Evolutionary conservation across 2,113 vertebrate species (phyloP).

Genomic region (Notiomystis cincta): DNA sequence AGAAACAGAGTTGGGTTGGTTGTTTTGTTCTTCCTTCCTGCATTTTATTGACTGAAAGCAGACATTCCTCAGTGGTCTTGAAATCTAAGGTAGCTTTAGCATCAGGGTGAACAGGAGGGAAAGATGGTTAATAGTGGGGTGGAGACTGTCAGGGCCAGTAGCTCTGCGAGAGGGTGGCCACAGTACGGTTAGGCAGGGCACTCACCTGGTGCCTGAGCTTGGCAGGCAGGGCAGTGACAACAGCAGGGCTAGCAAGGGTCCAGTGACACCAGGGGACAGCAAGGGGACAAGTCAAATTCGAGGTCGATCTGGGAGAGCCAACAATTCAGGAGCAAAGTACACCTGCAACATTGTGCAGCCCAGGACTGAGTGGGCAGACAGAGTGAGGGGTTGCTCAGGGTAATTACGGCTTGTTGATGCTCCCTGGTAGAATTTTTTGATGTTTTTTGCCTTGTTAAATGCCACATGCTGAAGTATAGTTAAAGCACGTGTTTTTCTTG

Average conservation of each 20-base stretch:
- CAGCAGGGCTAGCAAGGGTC: background rate
- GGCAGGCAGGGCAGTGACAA: background rate
- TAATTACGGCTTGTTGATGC: background rate
- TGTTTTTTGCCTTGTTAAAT: background rate
- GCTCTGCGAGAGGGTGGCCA: background rate
- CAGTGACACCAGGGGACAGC: background rate
- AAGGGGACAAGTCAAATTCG: background rate
- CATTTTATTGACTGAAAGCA: background rate
- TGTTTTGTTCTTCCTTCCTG: background rate
- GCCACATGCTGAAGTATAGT: background rate
- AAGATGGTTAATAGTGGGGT: background rate
- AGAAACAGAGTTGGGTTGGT: conserved; percentile 59
- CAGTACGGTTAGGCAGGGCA: fast-evolving
- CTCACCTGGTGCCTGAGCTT: fast-evolving
- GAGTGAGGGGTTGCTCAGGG: background rate
- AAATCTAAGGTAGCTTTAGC: background rate
- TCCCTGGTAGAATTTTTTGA: background rate
- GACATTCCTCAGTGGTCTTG: background rate
- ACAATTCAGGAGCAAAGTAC: background rate
- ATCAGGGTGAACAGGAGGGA: background rate
- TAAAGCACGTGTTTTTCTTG: background rate
- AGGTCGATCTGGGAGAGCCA: background rate
- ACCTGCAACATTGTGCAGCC: background rate
- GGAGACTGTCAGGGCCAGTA: background rate
- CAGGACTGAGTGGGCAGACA: background rate